Evolutionary conservation across 2,797 vertebrate species (phyloP).

Genomic region (Urosaurus nigricauda): DNA sequence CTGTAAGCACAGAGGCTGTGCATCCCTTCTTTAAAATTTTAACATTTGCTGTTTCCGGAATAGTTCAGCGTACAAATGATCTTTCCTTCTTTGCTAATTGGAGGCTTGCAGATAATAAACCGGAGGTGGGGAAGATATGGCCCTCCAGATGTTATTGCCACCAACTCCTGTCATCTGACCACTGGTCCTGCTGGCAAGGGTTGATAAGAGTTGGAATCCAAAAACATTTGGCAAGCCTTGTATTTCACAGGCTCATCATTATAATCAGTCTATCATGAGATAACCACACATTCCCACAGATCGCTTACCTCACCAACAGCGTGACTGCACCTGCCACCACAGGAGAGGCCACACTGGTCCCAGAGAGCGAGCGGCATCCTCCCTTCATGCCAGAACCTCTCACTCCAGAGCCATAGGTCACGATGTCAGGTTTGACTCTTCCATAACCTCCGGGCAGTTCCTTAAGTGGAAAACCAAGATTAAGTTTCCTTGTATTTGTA

Average conservation of each 20-base stretch:
- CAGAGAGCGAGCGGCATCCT: constrained; percentile 95
- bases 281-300: not conserved
- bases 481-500: too few species aligned
- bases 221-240: too few species aligned
- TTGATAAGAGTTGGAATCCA: not conserved
- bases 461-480: constrained; percentile 73
- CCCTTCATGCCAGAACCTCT: constrained; percentile 97
- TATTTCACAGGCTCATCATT: too few species aligned
- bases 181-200: not conserved
- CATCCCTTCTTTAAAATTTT: not conserved
- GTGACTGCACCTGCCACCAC: constrained; percentile 97
- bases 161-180: not conserved
- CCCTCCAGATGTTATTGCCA: not conserved
- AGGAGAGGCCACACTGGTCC: constrained; percentile 97
- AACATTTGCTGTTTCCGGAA: not conserved
- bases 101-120: not conserved
- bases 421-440: constrained; percentile 95
- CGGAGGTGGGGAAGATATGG: not conserved
- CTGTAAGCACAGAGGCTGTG: too few species aligned
- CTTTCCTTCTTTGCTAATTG: not conserved
- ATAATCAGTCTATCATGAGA: not conserved
- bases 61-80: not conserved
- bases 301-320: constrained; percentile 90
- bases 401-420: constrained; percentile 97
- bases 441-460: constrained; percentile 97